A percentile compares a stretch with the other conserved stretches of the same genome.
phyloP scores from a whole-genome alignment of 2,797 vertebrate species.

The Gymnothorax reevesii region DNA sequence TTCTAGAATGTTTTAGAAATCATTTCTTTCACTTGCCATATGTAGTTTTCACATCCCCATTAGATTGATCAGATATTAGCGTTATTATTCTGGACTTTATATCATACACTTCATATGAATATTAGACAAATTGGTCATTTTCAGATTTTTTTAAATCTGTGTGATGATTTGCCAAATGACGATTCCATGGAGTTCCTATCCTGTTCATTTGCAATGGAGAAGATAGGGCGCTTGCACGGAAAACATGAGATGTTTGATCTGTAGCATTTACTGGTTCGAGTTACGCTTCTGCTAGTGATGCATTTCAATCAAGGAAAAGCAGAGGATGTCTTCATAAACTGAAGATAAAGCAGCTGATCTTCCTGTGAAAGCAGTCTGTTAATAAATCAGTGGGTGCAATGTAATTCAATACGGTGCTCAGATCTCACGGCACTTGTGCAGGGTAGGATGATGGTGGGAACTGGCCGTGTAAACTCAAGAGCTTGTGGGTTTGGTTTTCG shows the following conservation, averaged over 20 bases:
- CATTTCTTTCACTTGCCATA: no score
- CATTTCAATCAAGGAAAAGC: not conserved
- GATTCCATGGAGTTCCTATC: not conserved
- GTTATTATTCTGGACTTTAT: no score
- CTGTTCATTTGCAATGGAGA: not conserved
- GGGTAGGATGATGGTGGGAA: not conserved
- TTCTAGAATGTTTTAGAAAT: no score
- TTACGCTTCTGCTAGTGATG: not conserved
- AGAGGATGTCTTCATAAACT: not conserved
- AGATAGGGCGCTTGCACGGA: not conserved
- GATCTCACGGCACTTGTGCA: not conserved
- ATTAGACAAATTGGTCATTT: no score
- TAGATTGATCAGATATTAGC: no score
- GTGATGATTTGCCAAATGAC: not conserved
- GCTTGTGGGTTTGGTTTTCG: not conserved
- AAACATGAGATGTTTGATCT: not conserved
- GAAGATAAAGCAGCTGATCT: not conserved
- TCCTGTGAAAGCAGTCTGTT: not conserved
- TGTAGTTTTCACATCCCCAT: no score
- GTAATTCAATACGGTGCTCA: not conserved
- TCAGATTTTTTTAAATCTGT: no score
- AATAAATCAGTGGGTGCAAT: not conserved
- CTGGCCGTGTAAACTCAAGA: not conserved
- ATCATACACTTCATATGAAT: no score
- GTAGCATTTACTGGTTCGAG: not conserved